A percentile compares a stretch with the other conserved stretches of the same genome.
Evolutionary conservation across 2,888 invertebrate genomes (phyloP).

Genomic region (Morpho helenor): DNA sequence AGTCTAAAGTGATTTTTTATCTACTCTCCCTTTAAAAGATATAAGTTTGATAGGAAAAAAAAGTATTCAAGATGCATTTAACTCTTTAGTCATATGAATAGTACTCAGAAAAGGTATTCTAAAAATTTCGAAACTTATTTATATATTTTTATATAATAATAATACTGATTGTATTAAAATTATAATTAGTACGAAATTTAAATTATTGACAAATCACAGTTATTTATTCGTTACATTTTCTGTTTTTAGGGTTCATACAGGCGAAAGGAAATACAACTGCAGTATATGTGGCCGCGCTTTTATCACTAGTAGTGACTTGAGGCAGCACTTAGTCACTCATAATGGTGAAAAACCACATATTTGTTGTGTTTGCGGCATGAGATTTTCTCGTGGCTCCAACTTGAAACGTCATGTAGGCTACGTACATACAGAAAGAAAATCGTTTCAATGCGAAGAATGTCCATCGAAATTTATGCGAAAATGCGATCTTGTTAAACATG

Average conservation of each 20-base stretch:
- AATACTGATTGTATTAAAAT: no score
- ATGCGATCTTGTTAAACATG: slow-evolving; percentile 45
- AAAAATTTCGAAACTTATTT: no score
- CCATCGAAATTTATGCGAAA: slow-evolving; percentile 42
- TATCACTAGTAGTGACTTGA: slow-evolving; percentile 67
- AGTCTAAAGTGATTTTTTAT: no score
- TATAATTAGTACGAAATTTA: no score
- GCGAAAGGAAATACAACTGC: slow-evolving; percentile 69
- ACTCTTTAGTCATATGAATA: no score
- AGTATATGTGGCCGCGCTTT: slow-evolving; percentile 60
- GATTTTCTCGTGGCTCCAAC: slow-evolving; percentile 61
- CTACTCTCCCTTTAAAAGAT: no score
- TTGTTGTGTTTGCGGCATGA: slow-evolving; percentile 59
- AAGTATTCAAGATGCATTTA: no score
- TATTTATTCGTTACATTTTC: slow-evolving; percentile 1
- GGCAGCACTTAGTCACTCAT: slow-evolving; percentile 61
- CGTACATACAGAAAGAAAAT: slow-evolving; percentile 42
- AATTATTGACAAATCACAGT: neutral
- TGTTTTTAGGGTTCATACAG: slow-evolving; percentile 64
- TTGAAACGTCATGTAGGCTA: slow-evolving; percentile 60
- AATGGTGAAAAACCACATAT: slow-evolving; percentile 59
- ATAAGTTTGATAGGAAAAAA: no score
- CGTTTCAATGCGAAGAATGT: slow-evolving; percentile 41
- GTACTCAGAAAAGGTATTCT: no score
- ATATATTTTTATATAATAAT: no score